Conservation (phyloP, 1,140 invertebrate genomes). For the Drosophila pachea region DNA sequence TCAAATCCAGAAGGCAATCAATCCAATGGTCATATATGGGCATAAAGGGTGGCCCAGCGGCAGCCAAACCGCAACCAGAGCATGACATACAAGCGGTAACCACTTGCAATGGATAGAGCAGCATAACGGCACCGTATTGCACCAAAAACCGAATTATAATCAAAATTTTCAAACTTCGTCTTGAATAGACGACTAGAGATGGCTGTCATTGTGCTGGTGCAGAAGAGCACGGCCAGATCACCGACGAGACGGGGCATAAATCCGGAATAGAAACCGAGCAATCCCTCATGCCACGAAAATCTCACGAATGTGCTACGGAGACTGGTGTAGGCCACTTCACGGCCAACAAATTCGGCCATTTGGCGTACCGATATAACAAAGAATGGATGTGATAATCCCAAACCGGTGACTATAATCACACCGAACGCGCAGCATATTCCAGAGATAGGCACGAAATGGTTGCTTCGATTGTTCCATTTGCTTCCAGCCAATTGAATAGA, state of each 20-base stretch:
- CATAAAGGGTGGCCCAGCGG: conserved; percentile 53
- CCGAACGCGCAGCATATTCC: conserved; percentile 22
- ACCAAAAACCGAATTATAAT: conserved; percentile 43
- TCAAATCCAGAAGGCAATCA: conserved; percentile 49
- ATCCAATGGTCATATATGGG: conserved; percentile 52
- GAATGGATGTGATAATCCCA: conserved; percentile 50
- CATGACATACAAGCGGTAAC: conserved; percentile 54
- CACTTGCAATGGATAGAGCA: conserved; percentile 50
- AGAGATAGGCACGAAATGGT: conserved; percentile 6
- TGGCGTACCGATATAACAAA: conserved; percentile 54
- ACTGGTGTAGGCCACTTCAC: conserved; percentile 23
- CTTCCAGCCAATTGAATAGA: conserved; percentile 3
- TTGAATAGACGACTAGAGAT: conserved; percentile 11
- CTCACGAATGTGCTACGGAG: conserved; percentile 2
- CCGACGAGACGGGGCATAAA: conserved; percentile 43
- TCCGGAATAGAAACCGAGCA: conserved; percentile 41
- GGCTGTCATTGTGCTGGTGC: conserved; percentile 29
- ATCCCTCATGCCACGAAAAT: conserved; percentile 2
- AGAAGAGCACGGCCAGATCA: conserved; percentile 32
- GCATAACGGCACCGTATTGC: conserved; percentile 30
- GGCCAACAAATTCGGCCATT: conserved; percentile 56
- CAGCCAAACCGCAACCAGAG: conserved; percentile 38
- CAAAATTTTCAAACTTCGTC: background rate
- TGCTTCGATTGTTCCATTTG: background rate
- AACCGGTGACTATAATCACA: conserved; percentile 36